Percentiles rank a stretch among this genome's conserved stretches.
phyloP scores from a whole-genome alignment of 2,113 vertebrate genomes.

The Xiphophorus couchianus region DNA sequence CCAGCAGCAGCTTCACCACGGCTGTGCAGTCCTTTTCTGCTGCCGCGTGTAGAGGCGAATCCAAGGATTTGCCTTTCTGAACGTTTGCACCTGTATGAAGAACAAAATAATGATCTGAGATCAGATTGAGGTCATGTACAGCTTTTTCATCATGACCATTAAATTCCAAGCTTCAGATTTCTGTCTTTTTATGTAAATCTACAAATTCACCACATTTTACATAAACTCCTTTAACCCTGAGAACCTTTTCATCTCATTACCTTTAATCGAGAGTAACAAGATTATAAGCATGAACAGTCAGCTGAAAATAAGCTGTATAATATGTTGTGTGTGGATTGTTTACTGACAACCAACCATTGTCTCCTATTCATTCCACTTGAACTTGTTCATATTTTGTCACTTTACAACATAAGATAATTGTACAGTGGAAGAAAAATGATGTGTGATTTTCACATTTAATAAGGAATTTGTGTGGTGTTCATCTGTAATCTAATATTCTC shows the following conservation, averaged over 20 bases:
- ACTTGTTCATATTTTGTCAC: not conserved
- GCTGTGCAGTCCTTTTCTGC: conserved; percentile 87
- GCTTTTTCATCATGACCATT: not conserved
- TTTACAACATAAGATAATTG: not conserved
- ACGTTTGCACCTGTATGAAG: conserved; percentile 86
- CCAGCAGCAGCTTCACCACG: conserved; percentile 87
- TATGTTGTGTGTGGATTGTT: not conserved
- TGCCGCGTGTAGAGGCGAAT: conserved; percentile 92
- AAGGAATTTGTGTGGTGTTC: not conserved
- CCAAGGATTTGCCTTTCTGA: conserved; percentile 89
- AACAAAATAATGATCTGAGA: not conserved
- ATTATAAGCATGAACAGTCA: not conserved
- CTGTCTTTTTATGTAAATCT: not conserved
- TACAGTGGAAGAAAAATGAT: not conserved
- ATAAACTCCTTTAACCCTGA: not conserved
- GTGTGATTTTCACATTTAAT: not conserved
- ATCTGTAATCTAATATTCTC: not conserved
- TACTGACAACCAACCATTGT: not conserved
- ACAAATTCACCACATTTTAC: no score
- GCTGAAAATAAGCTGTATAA: not conserved
- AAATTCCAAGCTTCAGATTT: not conserved
- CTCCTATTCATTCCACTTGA: not conserved
- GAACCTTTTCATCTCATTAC: not conserved
- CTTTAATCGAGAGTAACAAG: not conserved
- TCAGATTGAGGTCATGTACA: not conserved